Percentiles rank a stretch among this genome's conserved stretches.
phyloP scores from a whole-genome alignment of 2,888 invertebrate species.

The Drosophila melanosoma region DNA sequence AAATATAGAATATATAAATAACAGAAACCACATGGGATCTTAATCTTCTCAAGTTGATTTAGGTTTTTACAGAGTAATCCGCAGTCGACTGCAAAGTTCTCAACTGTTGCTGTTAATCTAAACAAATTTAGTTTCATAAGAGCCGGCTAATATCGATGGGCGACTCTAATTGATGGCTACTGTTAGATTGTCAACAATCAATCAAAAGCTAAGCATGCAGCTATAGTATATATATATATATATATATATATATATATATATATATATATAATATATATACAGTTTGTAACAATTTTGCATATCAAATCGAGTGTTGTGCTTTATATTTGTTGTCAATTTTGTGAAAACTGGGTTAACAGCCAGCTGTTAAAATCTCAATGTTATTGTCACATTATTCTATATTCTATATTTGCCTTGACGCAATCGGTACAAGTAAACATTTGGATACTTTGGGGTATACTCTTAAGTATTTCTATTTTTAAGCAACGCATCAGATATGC shows the following conservation, averaged over 20 bases:
- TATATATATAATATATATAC: neutral
- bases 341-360: slow-evolving; percentile 37
- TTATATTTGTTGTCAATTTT: neutral
- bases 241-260: neutral
- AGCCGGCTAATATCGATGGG: neutral
- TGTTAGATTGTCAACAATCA: neutral
- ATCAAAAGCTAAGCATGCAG: neutral
- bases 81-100: neutral
- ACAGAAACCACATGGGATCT: neutral
- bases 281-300: neutral
- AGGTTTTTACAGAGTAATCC: neutral
- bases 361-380: slow-evolving; percentile 45
- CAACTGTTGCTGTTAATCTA: neutral
- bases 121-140: neutral
- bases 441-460: slow-evolving; percentile 29
- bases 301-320: neutral
- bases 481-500: slow-evolving; percentile 18
- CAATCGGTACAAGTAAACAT: slow-evolving; percentile 32
- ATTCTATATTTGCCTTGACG: slow-evolving; percentile 22
- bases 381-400: slow-evolving; percentile 28
- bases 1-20: neutral
- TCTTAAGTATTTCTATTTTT: slow-evolving; percentile 35
- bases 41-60: too few species aligned
- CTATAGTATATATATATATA: neutral
- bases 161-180: slow-evolving; percentile 1